Percentiles rank a stretch among this genome's conserved stretches.
Evolutionary conservation across 2,888 invertebrate species (phyloP).

Genomic region (Loripinus fragilis): DNA sequence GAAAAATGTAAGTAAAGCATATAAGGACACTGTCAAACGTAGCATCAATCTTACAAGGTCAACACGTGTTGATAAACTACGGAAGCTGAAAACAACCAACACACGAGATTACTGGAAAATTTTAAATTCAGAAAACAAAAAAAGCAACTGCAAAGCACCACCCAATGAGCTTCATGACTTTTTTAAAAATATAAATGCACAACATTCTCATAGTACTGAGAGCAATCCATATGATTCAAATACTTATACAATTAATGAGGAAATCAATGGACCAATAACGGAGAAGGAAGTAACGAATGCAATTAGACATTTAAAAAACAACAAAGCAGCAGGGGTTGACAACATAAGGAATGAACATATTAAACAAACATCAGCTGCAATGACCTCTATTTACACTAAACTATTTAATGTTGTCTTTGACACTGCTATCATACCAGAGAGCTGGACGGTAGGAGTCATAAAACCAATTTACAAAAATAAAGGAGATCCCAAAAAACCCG

Average conservation of each 20-base stretch:
- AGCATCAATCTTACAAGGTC: background rate
- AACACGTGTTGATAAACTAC: background rate
- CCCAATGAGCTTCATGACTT: background rate
- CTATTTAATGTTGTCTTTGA: slow-evolving; percentile 28
- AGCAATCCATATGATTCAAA: background rate
- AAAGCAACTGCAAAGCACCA: background rate
- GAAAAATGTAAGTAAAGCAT: slow-evolving; percentile 2
- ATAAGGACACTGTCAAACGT: background rate
- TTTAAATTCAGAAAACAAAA: background rate
- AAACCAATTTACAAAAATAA: slow-evolving; percentile 36
- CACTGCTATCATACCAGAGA: slow-evolving; percentile 17
- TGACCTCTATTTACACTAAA: slow-evolving; percentile 16
- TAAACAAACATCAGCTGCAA: slow-evolving; percentile 3
- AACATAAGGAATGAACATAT: slow-evolving; percentile 32
- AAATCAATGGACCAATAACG: background rate
- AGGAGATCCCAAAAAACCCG: background rate
- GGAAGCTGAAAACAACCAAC: background rate
- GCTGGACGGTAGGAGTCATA: slow-evolving; percentile 28
- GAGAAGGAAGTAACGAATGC: background rate
- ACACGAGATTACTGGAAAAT: slow-evolving; percentile 21
- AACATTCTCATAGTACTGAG: background rate
- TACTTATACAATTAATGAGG: background rate
- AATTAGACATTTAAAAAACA: slow-evolving; percentile 11
- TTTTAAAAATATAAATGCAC: slow-evolving; percentile 13
- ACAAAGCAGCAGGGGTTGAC: slow-evolving; percentile 15